Evolutionary conservation across 2,888 invertebrate genomes (phyloP).

Genomic region (Branchinecta sandiegonensis): DNA sequence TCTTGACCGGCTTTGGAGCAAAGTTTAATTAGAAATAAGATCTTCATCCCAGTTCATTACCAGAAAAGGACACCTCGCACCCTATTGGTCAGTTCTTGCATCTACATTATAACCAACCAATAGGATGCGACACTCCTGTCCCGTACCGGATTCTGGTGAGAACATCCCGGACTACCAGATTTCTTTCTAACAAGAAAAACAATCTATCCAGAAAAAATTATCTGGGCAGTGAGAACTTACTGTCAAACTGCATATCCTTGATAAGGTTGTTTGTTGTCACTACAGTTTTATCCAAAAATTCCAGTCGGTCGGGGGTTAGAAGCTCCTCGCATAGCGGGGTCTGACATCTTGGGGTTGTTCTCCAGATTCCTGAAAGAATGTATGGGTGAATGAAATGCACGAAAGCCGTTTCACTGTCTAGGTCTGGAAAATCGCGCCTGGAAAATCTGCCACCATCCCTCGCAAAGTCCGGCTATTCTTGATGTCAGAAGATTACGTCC

Average conservation of each 20-base stretch:
- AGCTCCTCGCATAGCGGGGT: not conserved
- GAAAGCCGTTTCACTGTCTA: not conserved
- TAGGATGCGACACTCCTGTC: too few relatives aligned
- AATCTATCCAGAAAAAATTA: too few relatives aligned
- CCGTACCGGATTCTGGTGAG: too few relatives aligned
- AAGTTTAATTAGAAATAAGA: not conserved
- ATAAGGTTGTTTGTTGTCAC: conserved; percentile 17
- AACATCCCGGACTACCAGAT: too few relatives aligned
- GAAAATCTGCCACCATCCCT: not conserved
- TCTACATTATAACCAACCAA: too few relatives aligned
- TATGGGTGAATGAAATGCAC: not conserved
- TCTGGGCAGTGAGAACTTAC: too few relatives aligned
- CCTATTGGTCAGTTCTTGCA: too few relatives aligned
- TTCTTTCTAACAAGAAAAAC: too few relatives aligned
- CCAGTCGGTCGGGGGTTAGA: conserved; percentile 6
- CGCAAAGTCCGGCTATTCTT: not conserved
- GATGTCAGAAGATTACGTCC: too few relatives aligned
- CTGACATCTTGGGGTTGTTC: not conserved
- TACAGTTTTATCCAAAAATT: conserved; percentile 21
- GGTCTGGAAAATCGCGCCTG: not conserved
- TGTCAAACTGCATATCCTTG: conserved; percentile 18
- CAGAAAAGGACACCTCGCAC: too few relatives aligned
- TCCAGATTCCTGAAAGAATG: not conserved
- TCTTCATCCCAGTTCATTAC: too few relatives aligned
- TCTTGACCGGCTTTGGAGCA: too few relatives aligned